A percentile compares a stretch with the other conserved stretches of the same genome.
phyloP scores from a whole-genome alignment of 2,797 vertebrate species.

The Chaunax sp. region DNA sequence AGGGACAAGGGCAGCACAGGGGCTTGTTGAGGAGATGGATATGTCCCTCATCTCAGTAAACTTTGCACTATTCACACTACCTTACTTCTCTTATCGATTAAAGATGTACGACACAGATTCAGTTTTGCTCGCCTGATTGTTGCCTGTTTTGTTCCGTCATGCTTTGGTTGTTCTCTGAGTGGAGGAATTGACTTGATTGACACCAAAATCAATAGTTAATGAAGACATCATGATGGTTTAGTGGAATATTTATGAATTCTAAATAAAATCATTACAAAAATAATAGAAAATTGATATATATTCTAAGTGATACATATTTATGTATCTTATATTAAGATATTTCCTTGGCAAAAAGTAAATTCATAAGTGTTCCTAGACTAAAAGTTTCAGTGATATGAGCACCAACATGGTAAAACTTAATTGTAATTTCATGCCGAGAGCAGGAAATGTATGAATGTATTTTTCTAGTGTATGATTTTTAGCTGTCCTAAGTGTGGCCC shows the following conservation, averaged over 20 bases:
- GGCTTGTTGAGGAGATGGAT: constrained; percentile 62
- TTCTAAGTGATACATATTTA: not conserved
- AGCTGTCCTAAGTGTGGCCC: constrained; percentile 60
- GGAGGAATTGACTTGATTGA: constrained; percentile 41
- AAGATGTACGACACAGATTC: constrained; percentile 49
- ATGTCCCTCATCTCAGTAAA: constrained; percentile 61
- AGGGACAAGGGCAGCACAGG: constrained; percentile 41
- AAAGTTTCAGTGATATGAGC: not conserved
- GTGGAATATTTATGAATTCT: constrained; percentile 34
- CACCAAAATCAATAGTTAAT: constrained; percentile 57
- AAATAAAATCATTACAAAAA: constrained; percentile 14
- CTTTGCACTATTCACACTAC: constrained; percentile 56
- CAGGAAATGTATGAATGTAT: constrained; percentile 41
- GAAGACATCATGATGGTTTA: constrained; percentile 45
- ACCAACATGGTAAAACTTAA: not conserved
- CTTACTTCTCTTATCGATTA: constrained; percentile 63
- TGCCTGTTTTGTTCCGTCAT: constrained; percentile 42
- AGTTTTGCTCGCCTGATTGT: constrained; percentile 28
- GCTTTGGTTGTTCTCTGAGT: constrained; percentile 41
- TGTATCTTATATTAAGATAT: not conserved
- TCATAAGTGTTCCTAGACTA: not conserved
- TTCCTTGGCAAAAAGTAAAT: not conserved
- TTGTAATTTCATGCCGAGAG: constrained; percentile 18
- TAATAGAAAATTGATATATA: constrained; percentile 3
- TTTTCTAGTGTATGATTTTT: constrained; percentile 62